phyloP scores from a whole-genome alignment of 1,140 invertebrate species.

The Argopecten irradians region DNA sequence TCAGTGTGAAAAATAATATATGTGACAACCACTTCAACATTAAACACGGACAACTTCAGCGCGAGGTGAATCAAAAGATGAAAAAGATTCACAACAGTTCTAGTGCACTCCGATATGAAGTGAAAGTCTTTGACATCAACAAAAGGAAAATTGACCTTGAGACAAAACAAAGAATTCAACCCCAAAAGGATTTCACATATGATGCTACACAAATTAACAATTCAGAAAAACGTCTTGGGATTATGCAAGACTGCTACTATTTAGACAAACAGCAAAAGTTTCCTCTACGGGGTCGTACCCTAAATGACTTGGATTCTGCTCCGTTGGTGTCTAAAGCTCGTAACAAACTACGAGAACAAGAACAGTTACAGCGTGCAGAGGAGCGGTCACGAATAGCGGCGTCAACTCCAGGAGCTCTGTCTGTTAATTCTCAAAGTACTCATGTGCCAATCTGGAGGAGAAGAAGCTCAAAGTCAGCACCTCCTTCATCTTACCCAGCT shows the following conservation, averaged over 20 bases:
- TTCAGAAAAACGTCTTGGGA: conserved; percentile 64
- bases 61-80: conserved; percentile 58
- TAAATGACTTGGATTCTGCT: conserved; percentile 62
- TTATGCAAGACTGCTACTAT: conserved; percentile 64
- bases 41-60: conserved; percentile 56
- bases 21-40: conserved; percentile 68
- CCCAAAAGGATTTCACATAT: conserved; percentile 66
- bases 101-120: conserved; percentile 67
- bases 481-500: conserved; percentile 48
- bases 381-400: conserved; percentile 34
- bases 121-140: conserved; percentile 70
- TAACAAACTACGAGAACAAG: conserved; percentile 52
- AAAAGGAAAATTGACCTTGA: conserved; percentile 67
- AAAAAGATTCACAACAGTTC: conserved; percentile 64
- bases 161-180: conserved; percentile 63
- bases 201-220: conserved; percentile 67
- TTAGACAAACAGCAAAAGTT: conserved; percentile 65
- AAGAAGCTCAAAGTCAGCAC: conserved; percentile 58
- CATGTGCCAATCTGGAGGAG: conserved; percentile 35
- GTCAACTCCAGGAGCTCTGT: conserved; percentile 47
- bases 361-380: conserved; percentile 52
- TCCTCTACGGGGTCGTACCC: conserved; percentile 59
- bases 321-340: conserved; percentile 66
- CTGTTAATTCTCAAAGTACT: conserved; percentile 35
- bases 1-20: conserved; percentile 70